Conservation (phyloP, 2,888 invertebrate genomes). For the Aspidiotus destructor region DNA sequence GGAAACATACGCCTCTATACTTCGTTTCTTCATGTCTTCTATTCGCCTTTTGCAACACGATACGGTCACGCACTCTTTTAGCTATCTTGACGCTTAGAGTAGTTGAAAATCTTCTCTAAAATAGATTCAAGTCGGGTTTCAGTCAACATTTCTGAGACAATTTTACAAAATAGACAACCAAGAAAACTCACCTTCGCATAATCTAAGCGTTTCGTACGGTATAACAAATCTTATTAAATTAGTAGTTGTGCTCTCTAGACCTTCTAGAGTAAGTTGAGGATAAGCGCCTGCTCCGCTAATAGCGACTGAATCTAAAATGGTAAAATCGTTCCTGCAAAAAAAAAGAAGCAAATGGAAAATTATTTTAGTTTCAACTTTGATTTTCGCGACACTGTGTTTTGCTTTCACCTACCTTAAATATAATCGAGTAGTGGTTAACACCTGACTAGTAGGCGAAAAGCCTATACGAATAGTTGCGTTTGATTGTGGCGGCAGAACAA, state of each 20-base stretch:
- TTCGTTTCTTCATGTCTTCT: no score
- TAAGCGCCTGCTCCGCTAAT: slow-evolving; percentile 25
- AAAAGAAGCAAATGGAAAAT: neutral
- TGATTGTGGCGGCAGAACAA: slow-evolving; percentile 19
- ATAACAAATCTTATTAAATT: slow-evolving; percentile 21
- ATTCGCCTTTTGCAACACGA: no score
- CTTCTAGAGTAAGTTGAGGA: slow-evolving; percentile 18
- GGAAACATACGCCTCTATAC: no score
- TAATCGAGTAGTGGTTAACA: slow-evolving; percentile 11
- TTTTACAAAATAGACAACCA: no score
- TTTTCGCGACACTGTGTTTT: no score
- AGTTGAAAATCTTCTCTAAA: no score
- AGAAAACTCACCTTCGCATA: slow-evolving; percentile 20
- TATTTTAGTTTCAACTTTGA: neutral
- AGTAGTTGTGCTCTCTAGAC: slow-evolving; percentile 7
- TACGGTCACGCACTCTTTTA: no score
- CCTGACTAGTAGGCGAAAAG: slow-evolving; percentile 8
- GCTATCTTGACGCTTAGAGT: no score
- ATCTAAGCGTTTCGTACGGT: slow-evolving; percentile 19
- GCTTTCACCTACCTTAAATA: slow-evolving; percentile 17
- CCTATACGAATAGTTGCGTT: slow-evolving; percentile 21
- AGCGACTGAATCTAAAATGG: slow-evolving; percentile 15
- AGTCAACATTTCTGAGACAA: no score
- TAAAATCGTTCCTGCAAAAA: slow-evolving; percentile 19
- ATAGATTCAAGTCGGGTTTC: no score